Percentiles rank a stretch among this genome's conserved stretches.
phyloP scores from a whole-genome alignment of 2,888 invertebrate genomes.

The Tuta absoluta region DNA sequence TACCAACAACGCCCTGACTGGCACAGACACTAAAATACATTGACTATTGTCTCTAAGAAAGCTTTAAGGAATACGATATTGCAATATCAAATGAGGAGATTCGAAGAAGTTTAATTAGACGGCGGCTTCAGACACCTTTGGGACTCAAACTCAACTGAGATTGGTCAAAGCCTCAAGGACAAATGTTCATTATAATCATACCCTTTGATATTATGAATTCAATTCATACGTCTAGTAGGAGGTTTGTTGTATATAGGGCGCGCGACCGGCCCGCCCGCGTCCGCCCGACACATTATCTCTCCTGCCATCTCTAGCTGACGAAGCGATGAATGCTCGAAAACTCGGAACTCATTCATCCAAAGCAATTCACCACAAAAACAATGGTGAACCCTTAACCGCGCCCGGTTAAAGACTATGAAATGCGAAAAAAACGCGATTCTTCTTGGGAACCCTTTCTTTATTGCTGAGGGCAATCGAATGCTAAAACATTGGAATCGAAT shows the following conservation, averaged over 20 bases:
- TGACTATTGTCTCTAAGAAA: slow-evolving; percentile 7
- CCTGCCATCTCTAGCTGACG: slow-evolving; percentile 69
- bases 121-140: slow-evolving; percentile 39
- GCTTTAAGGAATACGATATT: neutral
- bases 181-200: neutral
- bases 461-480: slow-evolving; percentile 77
- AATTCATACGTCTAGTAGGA: slow-evolving; percentile 50
- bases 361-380: slow-evolving; percentile 77
- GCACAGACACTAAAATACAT: slow-evolving; percentile 36
- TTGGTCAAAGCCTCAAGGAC: slow-evolving; percentile 38
- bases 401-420: slow-evolving; percentile 69
- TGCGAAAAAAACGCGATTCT: slow-evolving; percentile 65
- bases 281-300: slow-evolving; percentile 72
- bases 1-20: slow-evolving; percentile 51
- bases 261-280: slow-evolving; percentile 63
- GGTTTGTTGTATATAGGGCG: slow-evolving; percentile 69
- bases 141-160: slow-evolving; percentile 43
- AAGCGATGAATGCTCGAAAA: slow-evolving; percentile 59
- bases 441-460: slow-evolving; percentile 80
- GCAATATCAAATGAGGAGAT: slow-evolving; percentile 42
- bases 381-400: slow-evolving; percentile 73
- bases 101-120: slow-evolving; percentile 88
- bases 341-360: slow-evolving; percentile 67
- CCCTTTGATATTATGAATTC: slow-evolving; percentile 3
- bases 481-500: slow-evolving; percentile 79